Percentiles rank a stretch among this genome's conserved stretches.
Evolutionary conservation across 1,140 invertebrate genomes (phyloP).

Genomic region (Aradophagus sp.): DNA sequence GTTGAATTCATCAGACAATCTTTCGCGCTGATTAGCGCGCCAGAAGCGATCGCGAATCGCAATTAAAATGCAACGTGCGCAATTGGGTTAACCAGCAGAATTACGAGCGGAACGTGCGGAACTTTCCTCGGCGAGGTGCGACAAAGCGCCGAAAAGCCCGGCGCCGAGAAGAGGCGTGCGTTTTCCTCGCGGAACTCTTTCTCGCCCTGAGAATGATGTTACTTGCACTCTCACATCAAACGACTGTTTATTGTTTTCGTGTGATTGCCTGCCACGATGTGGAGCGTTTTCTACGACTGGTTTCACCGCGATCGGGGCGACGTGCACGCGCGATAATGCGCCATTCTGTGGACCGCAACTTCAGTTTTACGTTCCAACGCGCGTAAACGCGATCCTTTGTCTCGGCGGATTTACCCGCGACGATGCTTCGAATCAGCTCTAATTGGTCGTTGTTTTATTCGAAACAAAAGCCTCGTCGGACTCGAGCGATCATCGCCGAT

Average conservation of each 20-base stretch:
- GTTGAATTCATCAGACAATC: neutral
- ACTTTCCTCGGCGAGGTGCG: constrained; percentile 39
- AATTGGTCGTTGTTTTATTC: constrained; percentile 33
- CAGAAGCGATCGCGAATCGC: neutral
- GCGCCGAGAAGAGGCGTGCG: constrained; percentile 15
- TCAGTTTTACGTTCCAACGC: constrained; percentile 20
- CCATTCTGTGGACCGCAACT: constrained; percentile 21
- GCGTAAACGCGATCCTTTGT: constrained; percentile 10
- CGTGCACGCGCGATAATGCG: constrained; percentile 25
- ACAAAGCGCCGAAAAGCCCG: constrained; percentile 14
- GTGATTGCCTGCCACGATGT: constrained; percentile 60
- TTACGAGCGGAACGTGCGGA: constrained; percentile 30
- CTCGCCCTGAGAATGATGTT: constrained; percentile 65
- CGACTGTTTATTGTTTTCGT: constrained; percentile 63
- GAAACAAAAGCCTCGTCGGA: constrained; percentile 6
- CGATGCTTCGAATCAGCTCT: constrained; percentile 30
- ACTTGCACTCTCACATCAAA: constrained; percentile 66
- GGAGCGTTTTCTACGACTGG: constrained; percentile 53
- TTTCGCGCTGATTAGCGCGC: constrained; percentile 1
- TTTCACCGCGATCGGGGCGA: constrained; percentile 43
- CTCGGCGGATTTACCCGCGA: constrained; percentile 13
- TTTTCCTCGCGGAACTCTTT: constrained; percentile 35
- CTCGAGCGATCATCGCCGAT: constrained; percentile 10
- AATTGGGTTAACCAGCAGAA: constrained; percentile 38
- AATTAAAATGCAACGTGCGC: constrained; percentile 38